A percentile compares a stretch with the other conserved stretches of the same genome.
These are phyloP conservation scores for Oreohelix idahoensis DNA, from an alignment of 1,140 invertebrate genomes.

Conservation along the genomic window DNA sequence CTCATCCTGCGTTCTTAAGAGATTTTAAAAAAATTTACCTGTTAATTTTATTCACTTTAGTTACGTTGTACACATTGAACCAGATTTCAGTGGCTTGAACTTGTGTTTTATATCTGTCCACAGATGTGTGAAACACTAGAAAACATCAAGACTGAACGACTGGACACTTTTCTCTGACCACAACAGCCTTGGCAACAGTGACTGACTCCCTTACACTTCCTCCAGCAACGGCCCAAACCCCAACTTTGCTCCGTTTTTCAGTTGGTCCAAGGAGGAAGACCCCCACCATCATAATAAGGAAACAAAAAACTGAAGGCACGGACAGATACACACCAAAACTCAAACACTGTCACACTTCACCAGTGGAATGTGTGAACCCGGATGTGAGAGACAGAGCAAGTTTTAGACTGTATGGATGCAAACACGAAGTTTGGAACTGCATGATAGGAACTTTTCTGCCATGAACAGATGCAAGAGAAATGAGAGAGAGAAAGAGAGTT, in stretches of 20 bases:
- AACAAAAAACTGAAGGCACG: neutral
- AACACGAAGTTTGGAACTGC: neutral
- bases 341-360: neutral
- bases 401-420: neutral
- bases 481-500: neutral
- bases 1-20: too few relatives aligned
- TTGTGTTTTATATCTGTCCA: too few relatives aligned
- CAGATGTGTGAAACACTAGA: neutral
- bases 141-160: neutral
- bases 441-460: neutral
- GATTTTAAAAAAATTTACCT: too few relatives aligned
- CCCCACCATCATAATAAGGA: neutral
- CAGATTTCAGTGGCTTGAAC: too few relatives aligned
- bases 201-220: neutral
- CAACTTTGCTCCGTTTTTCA: neutral
- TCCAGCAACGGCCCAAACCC: neutral
- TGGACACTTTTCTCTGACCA: neutral
- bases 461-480: neutral
- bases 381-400: neutral
- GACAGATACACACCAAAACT: neutral
- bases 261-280: neutral
- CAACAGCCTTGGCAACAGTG: slow-evolving; percentile 13
- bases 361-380: neutral
- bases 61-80: too few relatives aligned
- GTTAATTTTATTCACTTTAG: too few relatives aligned